phyloP scores from a whole-genome alignment of 1,140 invertebrate genomes.

The Drosophila navojoa region DNA sequence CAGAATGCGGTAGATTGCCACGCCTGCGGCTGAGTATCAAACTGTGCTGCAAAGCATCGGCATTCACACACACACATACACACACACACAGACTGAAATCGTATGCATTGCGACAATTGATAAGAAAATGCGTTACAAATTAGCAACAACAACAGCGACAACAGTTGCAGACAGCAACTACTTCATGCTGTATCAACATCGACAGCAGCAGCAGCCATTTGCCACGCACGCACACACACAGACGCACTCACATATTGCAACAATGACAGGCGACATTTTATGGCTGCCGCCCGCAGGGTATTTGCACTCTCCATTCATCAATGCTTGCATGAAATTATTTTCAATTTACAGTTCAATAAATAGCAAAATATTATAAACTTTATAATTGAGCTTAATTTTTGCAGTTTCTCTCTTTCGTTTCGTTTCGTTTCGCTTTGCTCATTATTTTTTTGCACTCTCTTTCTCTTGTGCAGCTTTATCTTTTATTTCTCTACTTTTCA shows the following conservation, averaged over 20 bases:
- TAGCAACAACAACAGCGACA: constrained; percentile 45
- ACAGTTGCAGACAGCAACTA: constrained; percentile 41
- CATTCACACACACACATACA: constrained; percentile 15
- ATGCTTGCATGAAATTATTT: background rate
- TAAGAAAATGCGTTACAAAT: constrained; percentile 78
- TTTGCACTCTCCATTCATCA: background rate
- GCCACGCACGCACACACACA: background rate
- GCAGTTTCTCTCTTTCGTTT: no score
- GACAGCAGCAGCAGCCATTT: constrained; percentile 25
- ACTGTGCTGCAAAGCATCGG: constrained; percentile 26
- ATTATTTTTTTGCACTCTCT: background rate
- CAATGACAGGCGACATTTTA: constrained; percentile 6
- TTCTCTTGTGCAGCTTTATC: no score
- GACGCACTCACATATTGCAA: background rate
- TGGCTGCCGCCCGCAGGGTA: background rate
- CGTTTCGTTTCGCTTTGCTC: background rate
- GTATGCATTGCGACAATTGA: constrained; percentile 75
- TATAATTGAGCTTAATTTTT: no score
- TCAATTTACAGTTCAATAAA: no score
- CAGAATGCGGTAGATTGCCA: constrained; percentile 29
- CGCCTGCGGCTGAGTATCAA: constrained; percentile 37
- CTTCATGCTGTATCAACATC: constrained; percentile 8
- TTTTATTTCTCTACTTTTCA: no score
- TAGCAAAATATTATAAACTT: no score
- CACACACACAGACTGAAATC: constrained; percentile 46